Evolutionary conservation across 2,113 vertebrate genomes (phyloP).

Genomic region (Excalfactoria chinensis): DNA sequence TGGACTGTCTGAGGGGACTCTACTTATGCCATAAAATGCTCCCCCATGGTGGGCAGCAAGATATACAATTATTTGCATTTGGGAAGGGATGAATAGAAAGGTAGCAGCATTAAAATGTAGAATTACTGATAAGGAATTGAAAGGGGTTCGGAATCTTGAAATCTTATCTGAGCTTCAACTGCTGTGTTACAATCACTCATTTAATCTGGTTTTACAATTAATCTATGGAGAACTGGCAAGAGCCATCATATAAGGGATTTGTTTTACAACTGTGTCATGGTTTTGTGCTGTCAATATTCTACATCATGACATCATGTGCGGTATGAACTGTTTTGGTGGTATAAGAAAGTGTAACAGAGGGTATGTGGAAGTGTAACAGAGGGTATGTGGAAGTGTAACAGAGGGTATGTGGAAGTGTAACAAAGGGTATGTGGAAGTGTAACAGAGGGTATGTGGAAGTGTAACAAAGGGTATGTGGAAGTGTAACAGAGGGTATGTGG

Average conservation of each 20-base stretch:
- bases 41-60: not conserved
- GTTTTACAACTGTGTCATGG: no score
- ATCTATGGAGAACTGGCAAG: not conserved
- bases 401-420: no score
- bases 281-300: no score
- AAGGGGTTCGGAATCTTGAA: not conserved
- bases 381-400: no score
- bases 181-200: not conserved
- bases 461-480: no score
- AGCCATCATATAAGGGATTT: not conserved
- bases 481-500: no score
- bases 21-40: not conserved
- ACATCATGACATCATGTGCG: no score
- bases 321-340: no score
- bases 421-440: no score
- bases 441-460: no score
- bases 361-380: no score
- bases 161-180: not conserved
- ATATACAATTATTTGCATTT: not conserved
- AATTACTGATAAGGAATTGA: not conserved
- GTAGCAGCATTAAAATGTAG: not conserved
- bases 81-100: not conserved
- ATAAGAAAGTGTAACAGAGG: no score
- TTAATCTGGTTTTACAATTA: not conserved
- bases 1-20: not conserved